Evolutionary conservation across 2,113 vertebrate genomes (phyloP), one percentile per base, ranked within the genome.

Genomic region (Spea multiplicata): DNA sequence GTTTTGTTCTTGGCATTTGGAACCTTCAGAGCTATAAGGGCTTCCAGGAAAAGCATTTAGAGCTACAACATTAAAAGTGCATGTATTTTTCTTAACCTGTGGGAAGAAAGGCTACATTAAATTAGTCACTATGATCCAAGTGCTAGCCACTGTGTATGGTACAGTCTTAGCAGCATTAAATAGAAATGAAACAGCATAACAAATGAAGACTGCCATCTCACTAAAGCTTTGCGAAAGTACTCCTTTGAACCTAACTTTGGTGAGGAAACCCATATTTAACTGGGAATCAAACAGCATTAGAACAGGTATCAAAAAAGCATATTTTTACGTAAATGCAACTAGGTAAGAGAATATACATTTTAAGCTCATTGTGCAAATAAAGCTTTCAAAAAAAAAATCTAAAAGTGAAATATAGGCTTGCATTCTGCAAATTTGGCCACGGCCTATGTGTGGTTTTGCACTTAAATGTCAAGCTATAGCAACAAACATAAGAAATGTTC

Each of bases 151-250:
- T 66, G 64, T 75, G 74, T 75, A 67, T 66, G 50, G 62, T 67
- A 44, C 17, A 6, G 48, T 75, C 49, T 75, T 66, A 66, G 74
- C 74, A 75, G 74, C 74, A 67, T 53, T 55, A 75, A 6, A 10
- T 52, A 30, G 30, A 30, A 52, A 52, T 10, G 9, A 10, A 52
- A 52, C 44, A 66, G 66, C 62, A 75, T n/a, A 50, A 16, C 52
- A 75, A 75, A 66, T 73, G 16, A 73, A 61, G 52, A 73, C 52
- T 49, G 50, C 50, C 49, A 8, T 52, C 62, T 75, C 62, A 17
- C 64, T 75, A 75, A 75, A 66, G 74, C 74, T 75, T 64, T 46
- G 61, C 66, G 17, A 67, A 75, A 16, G 6, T 13, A 67, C 64
- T 66, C 61, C 50, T 52, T 52, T 10, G 44, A 52, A 75, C 4